These are phyloP conservation scores for Andricus grossulariae DNA, from an alignment of 1,140 invertebrate genomes.

Conservation along the genomic window DNA sequence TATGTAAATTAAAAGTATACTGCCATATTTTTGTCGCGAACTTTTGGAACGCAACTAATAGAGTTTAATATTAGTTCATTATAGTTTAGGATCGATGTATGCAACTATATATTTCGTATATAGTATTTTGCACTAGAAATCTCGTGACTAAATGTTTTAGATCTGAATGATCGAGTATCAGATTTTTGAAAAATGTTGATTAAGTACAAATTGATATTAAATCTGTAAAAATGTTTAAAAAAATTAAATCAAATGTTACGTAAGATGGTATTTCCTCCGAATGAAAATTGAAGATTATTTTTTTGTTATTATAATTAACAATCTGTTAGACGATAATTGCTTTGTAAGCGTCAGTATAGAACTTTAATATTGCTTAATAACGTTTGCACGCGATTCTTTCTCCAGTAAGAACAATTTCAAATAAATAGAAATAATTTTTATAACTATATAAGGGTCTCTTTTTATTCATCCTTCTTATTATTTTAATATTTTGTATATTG, in stretches of 20 bases:
- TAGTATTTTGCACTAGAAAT: too few species aligned
- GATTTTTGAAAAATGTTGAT: too few species aligned
- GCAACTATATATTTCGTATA: too few species aligned
- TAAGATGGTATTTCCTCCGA: too few species aligned
- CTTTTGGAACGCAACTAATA: not conserved
- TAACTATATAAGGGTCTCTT: not conserved
- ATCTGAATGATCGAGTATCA: too few species aligned
- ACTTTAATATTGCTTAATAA: not conserved
- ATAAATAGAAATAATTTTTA: slow-evolving; percentile 2
- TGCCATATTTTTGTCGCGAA: slow-evolving; percentile 8
- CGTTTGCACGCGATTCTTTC: not conserved
- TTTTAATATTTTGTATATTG: too few species aligned
- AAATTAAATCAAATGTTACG: too few species aligned
- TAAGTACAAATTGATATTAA: too few species aligned
- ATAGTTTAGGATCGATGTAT: too few species aligned
- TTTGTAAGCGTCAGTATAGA: not conserved
- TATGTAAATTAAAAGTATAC: slow-evolving; percentile 11
- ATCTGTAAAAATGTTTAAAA: too few species aligned
- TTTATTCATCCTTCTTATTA: not conserved
- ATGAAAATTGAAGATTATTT: too few species aligned
- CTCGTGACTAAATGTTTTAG: too few species aligned
- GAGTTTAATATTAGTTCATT: not conserved
- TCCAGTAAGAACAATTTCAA: not conserved
- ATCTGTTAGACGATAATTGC: not conserved
- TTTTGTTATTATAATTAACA: not conserved